phyloP scores from a whole-genome alignment of 2,797 vertebrate species.

The Chloroceryle amazona region DNA sequence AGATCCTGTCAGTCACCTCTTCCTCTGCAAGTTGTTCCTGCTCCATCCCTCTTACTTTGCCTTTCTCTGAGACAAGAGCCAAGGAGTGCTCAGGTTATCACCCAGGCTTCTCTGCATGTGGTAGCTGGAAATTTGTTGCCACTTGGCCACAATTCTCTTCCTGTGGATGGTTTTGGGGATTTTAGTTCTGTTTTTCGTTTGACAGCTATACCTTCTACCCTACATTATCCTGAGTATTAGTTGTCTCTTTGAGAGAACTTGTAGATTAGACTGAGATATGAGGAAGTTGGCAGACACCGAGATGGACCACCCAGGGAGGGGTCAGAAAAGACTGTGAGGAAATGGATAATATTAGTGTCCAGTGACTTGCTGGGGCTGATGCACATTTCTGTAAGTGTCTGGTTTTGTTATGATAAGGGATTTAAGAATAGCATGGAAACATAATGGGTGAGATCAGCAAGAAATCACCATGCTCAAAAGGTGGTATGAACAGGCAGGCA shows the following conservation, averaged over 20 bases:
- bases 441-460: conserved; percentile 15
- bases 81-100: not conserved
- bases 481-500: not conserved
- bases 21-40: not conserved
- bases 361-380: not conserved
- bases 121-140: no score
- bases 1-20: not conserved
- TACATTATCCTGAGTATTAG: not conserved
- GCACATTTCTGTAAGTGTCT: not conserved
- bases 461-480: not conserved
- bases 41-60: not conserved
- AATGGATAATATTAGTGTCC: not conserved
- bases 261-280: not conserved
- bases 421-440: not conserved
- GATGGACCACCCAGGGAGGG: conserved; percentile 31
- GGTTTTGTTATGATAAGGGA: conserved; percentile 50
- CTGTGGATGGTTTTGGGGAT: not conserved
- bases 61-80: rapidly evolving
- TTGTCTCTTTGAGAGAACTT: not conserved
- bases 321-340: conserved; percentile 38
- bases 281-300: not conserved
- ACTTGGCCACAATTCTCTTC: not conserved
- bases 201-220: not conserved
- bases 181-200: not conserved
- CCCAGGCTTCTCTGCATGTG: not conserved